Percentiles rank a stretch among this genome's conserved stretches.
Conservation (phyloP, 2,797 vertebrate species). For the Fringilla coelebs region DNA sequence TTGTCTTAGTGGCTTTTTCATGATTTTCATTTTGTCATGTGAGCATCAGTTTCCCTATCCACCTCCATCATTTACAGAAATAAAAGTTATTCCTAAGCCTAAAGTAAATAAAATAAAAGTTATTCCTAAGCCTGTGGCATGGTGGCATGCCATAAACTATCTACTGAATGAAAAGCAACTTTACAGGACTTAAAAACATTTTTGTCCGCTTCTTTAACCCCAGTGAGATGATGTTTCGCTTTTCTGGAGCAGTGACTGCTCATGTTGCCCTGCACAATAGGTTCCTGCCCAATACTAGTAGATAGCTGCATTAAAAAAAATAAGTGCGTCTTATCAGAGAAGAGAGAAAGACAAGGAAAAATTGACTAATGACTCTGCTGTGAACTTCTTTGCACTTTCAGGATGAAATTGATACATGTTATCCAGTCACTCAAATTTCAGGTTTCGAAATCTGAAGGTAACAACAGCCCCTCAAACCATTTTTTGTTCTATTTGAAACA, state of each 20-base stretch:
- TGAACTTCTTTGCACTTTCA: not conserved
- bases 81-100: not conserved
- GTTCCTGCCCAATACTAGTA: not conserved
- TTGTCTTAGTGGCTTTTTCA: not conserved
- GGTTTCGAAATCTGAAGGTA: not conserved
- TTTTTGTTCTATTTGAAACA: not conserved
- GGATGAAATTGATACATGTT: not conserved
- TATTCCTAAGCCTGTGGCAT: not conserved
- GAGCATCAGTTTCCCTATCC: not conserved
- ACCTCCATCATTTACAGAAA: not conserved
- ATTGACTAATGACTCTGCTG: not conserved
- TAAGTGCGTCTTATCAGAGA: not conserved
- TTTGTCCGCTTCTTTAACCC: not conserved
- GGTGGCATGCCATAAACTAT: not conserved
- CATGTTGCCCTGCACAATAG: not conserved
- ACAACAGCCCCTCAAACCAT: not conserved
- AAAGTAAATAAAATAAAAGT: not conserved
- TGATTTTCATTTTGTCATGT: not conserved
- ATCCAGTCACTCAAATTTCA: not conserved
- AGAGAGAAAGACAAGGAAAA: not conserved
- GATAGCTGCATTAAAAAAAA: not conserved
- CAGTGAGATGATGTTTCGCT: not conserved
- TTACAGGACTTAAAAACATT: not conserved
- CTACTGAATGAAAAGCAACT: not conserved
- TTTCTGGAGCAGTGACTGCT: not conserved